Base-by-base conservation (phyloP, 2,888 invertebrate species). In the Margaritifera margaritifera region DNA sequence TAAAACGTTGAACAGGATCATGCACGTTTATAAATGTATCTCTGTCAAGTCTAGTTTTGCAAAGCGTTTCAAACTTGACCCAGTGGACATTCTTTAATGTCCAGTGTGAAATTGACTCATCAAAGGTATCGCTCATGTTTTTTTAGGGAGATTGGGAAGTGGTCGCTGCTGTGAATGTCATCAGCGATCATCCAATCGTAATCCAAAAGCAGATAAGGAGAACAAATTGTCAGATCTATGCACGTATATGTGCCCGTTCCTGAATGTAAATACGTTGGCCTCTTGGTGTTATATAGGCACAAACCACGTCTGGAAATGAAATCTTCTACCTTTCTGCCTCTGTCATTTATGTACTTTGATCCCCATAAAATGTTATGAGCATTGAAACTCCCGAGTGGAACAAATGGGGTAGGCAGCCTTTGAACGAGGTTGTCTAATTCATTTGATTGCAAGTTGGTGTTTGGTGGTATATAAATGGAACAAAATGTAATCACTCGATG, bases 131-230 rank as follows among this genome's bases (percentile, higher is more conserved):
- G 24, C 20, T 59, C 4, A 31, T 31, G 11, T n/a, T 22, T 27
- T 31, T 59, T 50, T 42, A 59, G 31, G 6, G 50, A 42, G n/a
- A 59, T 19, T 42, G 59, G 59, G 59, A 59, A 59, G 31, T 59
- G 59, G 22, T 59, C 59, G 50, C 59, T 31, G 5, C 59, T 22
- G 31, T 19, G 19, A 20, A 42, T 31, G n/a, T 59, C 59, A 11
- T 27, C 59, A 31, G 8, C 20, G 6, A 59, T 50, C 19, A 50
- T 42, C 59, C 59, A 59, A 19, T 31, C 42, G 50, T 4, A 59
- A 19, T 59, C 31, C 4, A 59, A 19, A 11, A 59, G 20, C 4
- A 59, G 59, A 31, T 31, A 59, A 42, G 59, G 59, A 22, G 20
- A 50, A 59, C 59, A n/a, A n/a, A n/a, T n/a, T n/a, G n/a, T n/a